Evolutionary conservation across 2,888 invertebrate species (phyloP).

Genomic region (Xestoiulus laeticollis): DNA sequence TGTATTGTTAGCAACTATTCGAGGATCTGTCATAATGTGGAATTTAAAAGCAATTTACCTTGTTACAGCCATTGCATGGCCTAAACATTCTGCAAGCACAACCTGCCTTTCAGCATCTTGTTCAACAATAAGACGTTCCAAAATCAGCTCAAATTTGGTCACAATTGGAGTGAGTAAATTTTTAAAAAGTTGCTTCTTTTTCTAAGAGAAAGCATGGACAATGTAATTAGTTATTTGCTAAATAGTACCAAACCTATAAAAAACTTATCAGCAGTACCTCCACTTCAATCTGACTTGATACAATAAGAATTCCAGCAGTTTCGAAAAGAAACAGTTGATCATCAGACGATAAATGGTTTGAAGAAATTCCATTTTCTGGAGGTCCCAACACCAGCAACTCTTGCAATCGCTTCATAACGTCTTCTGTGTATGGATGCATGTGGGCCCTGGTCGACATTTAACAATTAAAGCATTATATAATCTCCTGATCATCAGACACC

Average conservation of each 20-base stretch:
- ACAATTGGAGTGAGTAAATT: conserved; percentile 66
- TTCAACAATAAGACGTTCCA: conserved; percentile 63
- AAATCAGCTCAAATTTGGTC: conserved; percentile 64
- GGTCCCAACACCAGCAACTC: conserved; percentile 67
- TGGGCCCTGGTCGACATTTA: conserved; percentile 60
- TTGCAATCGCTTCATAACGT: conserved; percentile 67
- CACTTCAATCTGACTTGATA: conserved; percentile 66
- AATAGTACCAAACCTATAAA: neutral
- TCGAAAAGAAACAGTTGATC: conserved; percentile 71
- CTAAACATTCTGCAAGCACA: conserved; percentile 64
- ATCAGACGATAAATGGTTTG: conserved; percentile 65
- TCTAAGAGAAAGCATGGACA: conserved; percentile 60
- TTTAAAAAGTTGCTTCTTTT: conserved; percentile 65
- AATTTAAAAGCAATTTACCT: conserved; percentile 60
- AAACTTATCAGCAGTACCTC: conserved; percentile 62
- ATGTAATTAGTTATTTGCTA: neutral
- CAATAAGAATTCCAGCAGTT: conserved; percentile 69
- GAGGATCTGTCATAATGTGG: neutral
- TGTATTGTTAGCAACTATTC: neutral
- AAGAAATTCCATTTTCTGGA: conserved; percentile 62
- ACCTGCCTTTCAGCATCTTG: conserved; percentile 62
- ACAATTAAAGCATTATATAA: conserved; percentile 53
- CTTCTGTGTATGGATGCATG: conserved; percentile 65
- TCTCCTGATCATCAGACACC: neutral
- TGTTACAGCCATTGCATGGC: conserved; percentile 68